Conservation (phyloP, 2,888 invertebrate genomes). For the Mythimna vitellina region DNA sequence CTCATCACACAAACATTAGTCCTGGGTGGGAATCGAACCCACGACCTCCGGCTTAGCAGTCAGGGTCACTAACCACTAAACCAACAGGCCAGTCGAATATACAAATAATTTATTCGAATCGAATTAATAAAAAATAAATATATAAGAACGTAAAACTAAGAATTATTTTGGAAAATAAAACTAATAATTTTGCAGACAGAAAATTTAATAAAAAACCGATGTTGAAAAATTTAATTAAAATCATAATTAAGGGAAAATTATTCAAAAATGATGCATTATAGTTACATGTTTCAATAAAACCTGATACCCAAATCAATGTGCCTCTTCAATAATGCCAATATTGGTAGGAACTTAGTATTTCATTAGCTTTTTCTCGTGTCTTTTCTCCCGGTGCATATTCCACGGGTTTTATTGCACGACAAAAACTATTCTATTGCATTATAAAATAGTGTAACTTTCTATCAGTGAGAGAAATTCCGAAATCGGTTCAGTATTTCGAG, state of each 20-base stretch:
- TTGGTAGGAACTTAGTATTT: neutral
- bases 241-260: constrained; percentile 7
- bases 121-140: neutral
- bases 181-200: neutral
- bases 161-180: neutral
- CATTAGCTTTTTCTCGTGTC: neutral
- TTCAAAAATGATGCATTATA: neutral
- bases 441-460: neutral
- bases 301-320: neutral
- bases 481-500: neutral
- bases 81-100: too few species aligned
- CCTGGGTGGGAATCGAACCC: too few species aligned
- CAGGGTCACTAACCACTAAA: too few species aligned
- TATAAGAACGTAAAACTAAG: neutral
- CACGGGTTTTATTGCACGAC: neutral
- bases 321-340: neutral
- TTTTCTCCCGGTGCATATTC: neutral
- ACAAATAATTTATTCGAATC: neutral
- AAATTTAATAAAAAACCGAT: neutral
- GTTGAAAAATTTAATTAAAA: constrained; percentile 13
- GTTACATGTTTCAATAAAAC: neutral
- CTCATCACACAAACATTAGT: too few species aligned
- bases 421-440: neutral
- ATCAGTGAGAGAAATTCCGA: neutral
- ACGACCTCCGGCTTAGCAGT: too few species aligned